Evolutionary conservation across 2,113 vertebrate genomes (phyloP), one percentile per base, ranked within the genome.

Genomic region (Rattus norvegicus): DNA sequence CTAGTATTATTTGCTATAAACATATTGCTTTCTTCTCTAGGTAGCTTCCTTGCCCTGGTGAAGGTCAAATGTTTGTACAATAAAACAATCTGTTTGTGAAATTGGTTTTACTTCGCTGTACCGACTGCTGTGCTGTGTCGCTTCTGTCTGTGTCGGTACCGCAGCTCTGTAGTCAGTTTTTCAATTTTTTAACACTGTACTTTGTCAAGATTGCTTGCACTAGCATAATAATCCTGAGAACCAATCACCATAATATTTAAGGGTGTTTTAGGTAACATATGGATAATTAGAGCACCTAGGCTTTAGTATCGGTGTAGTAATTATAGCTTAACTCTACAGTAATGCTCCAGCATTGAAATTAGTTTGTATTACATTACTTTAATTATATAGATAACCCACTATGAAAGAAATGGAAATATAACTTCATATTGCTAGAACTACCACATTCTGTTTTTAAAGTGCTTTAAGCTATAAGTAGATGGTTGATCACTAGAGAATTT

Each of bases 361-460:
- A 77, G 22, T 16, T 93, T 70, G 49, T 93, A 81, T 24, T 76
- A 59, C 30, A 72, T 67, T 84, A 73, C 47, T 79, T 2, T 30
- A 95, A 73, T 67, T 76, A 70, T 63, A 88, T 59, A 28, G 36
- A 10, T 81, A 91, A 56, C 11, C 69, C 24, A 84, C 30, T 91
- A 73, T 67, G 67, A 88, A 36, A 73, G 33, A 87, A 77, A 33
- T 28, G 1, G 1, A 92, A 87, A 90, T 79, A 10, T 47, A 80
- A 76, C 65, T 73, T 54, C 92, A 7, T 67, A 91, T 88, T 92
- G 0, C 12, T 43, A 17, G 67, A n/a, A 24, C 6, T 88, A 65
- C 8, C 67, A 69, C 88, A 85, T 75, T 96, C 39, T 52, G 14
- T 79, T 91, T 87, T 91, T 73, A 73, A 90, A 52, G 4, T 80